Base-by-base conservation (phyloP, 1,140 invertebrate genomes). In the Bilobella aurantiaca region DNA sequence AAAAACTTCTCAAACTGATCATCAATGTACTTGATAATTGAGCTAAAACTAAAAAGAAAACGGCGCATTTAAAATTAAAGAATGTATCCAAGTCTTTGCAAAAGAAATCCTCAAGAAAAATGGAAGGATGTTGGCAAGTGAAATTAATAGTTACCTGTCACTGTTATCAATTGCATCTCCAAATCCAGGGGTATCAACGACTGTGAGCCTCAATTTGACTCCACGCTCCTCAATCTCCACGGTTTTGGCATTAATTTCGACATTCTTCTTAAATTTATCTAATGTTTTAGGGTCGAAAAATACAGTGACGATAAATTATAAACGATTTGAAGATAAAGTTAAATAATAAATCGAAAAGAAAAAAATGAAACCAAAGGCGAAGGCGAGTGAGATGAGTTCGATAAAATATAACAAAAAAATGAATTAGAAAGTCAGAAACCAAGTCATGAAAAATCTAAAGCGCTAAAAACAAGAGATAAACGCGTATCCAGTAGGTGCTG, bases 121-220 rank as follows among this genome's bases (percentile, higher is more conserved):
- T n/a, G n/a, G n/a, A n/a, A n/a, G n/a, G n/a, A n/a, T n/a, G n/a
- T n/a, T n/a, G n/a, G n/a, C 53, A 56, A 21, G 23, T n/a, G 23
- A 56, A 67, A 49, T 47, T 30, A 63, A 68, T 42, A 68, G 61
- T 74, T 74, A 86, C 85, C 87, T 93, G 77, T 94, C 92, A 27
- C 88, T 92, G 78, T 98, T 98, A 77, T 99, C 88, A 72, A 99
- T 96, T n/a, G 93, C 91, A 83, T 99, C 96, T 21, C 96, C 96
- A 80, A 95, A 99, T 16, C 96, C 96, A 32, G 96, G 96, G 1
- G 96, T 99, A 77, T 99, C 96, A 0, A 98, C 91, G 34, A 96
- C 90, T 0, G 90, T 93, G 28, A 93, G 77, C 60, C 91, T 82
- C 65, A 95, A 79, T 77, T 94, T 93, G 1, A 95, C 91, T 34